Base-by-base conservation (phyloP, 2,888 invertebrate genomes). In the Tubulanus polymorphus region DNA sequence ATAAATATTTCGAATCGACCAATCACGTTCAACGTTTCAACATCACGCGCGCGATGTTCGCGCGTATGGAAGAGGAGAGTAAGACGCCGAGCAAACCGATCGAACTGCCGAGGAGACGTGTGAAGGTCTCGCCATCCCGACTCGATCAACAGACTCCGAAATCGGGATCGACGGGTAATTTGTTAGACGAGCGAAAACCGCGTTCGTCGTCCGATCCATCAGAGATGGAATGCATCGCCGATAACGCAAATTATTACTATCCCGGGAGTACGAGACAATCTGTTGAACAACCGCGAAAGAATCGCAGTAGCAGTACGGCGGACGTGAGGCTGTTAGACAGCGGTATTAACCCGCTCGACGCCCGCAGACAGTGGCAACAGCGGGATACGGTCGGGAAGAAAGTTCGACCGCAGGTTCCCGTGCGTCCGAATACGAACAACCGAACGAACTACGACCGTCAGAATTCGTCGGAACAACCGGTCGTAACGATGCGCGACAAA, bases 11-110 rank as follows among this genome's bases (percentile, higher is more conserved):
- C 15, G 67, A 69, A 37, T 59, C 71, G n/a, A 68, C 71, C 12
- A 73, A 65, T 53, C 76, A 77, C 65, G 72, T 76, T 1, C 69
- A 76, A 55, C 60, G 76, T 15, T 77, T 77, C 53, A 74, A 73
- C 53, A 68, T 72, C 60, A 75, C 75, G 0, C 63, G 75, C 15
- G 74, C 73, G 3, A 60, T 77, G 45, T 77, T 77, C 59, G 75
- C 74, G n/a, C 61, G 70, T n/a, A 65, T 78, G 65, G 76, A 76
- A 54, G 71, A 74, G 37, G 68, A 74, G 50, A 68, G 55, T 1
- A 62, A 62, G 28, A 26, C 52, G 35, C 63, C 63, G 20, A 63
- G 63, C 46, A 63, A 65, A 29, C 50, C 45, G 3, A 18, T 8
- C 6, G 23, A 18, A 15, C 41, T 20, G 41, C 41, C 18, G 15